Evolutionary conservation across 2,888 invertebrate genomes (phyloP), one percentile per base, ranked within the genome.

Genomic region (Pherbina coryleti): DNA sequence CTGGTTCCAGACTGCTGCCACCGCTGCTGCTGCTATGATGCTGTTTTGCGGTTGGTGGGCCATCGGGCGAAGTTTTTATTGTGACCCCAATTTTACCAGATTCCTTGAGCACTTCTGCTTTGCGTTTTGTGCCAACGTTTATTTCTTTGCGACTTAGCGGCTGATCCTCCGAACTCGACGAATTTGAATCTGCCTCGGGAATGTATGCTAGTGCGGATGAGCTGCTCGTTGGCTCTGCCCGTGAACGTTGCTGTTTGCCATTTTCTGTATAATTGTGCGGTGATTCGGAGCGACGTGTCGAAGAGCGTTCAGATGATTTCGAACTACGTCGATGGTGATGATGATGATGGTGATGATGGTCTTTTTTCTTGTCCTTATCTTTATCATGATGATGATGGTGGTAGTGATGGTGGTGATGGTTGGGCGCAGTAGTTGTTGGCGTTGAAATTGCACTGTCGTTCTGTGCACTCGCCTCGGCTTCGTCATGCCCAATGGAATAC

Each of bases 81-180:
- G 96, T 96, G 70, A 97, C 96, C 69, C 97, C 97, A 83, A 96
- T 96, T 90, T 96, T 96, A 5, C 96, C 96, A 2, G 96, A 96
- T 88, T 96, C 96, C 84, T 95, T 94, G 64, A 96, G 91, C 5
- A 96, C 96, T 86, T 96, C 96, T 0, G 96, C 96, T 90, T 96
- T 96, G 85, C 96, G 92, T 88, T 97, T 96, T 64, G 95, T 93
- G 49, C 94, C 93, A 44, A 92, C 91, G 14, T 79, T 79, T 22
- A 91, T 91, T 77, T 92, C 92, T 78, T 91, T 90, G 83, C 92
- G 89, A 73, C 92, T 90, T 1, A 93, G 91, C 34, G 92, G 91
- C 81, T 92, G 91, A 82, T 93, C 92, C 79, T 93, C 93, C 79
- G 93, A 93, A 82, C 91, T 92, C 14, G 89, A 89, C 9, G 89